Base-by-base conservation (phyloP, 2,113 vertebrate species). In the Synchiropus splendidus region DNA sequence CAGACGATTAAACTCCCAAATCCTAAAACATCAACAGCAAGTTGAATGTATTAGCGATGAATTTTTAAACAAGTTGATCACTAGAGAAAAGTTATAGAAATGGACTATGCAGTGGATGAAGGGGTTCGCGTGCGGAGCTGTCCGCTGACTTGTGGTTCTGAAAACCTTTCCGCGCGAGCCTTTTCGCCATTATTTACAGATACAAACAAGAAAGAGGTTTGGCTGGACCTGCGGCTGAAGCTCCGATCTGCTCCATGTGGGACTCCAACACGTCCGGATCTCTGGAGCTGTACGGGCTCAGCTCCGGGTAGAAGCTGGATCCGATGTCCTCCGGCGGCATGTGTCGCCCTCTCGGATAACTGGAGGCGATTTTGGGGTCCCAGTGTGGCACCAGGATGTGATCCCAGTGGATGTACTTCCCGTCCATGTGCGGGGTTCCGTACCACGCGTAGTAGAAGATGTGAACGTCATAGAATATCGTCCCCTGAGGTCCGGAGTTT, bases 401-500 rank as follows among this genome's bases (percentile, higher is more conserved):
- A 72, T 92, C 90, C 90, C 89, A 92, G 61, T 91, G 90, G 10
- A 88, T 65, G 62, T 88, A 91, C 54, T 77, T 85, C 2, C 82
- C 80, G 51, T 90, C 86, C 61, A 79, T 70, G 12, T 75, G 64
- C 1, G 85, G 88, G 33, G 64, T 88, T 12, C 90, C 90, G 31
- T 90, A 94, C 89, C 89, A 92, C 42, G 74, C 81, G 71, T 90
- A 90, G 70, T 94, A 92, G 58, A 94, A 94, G 55, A 89, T 87
- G 21, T 91, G 91, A 13, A 92, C 80, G 57, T 91, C 90, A 3
- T 87, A 87, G 64, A 88, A 91, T 37, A 90, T 77, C 5, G 57
- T 77, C 31, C 80, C 80, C 4, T 83, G 83, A 0, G 74, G 41
- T 2, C 72, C 75, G 4, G 83, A 69, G 58, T 86, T 78, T 32